A percentile compares a stretch with the other conserved stretches of the same genome.
These are phyloP conservation scores for Desoria tigrina DNA, from an alignment of 2,888 invertebrate species.

Conservation along the genomic window DNA sequence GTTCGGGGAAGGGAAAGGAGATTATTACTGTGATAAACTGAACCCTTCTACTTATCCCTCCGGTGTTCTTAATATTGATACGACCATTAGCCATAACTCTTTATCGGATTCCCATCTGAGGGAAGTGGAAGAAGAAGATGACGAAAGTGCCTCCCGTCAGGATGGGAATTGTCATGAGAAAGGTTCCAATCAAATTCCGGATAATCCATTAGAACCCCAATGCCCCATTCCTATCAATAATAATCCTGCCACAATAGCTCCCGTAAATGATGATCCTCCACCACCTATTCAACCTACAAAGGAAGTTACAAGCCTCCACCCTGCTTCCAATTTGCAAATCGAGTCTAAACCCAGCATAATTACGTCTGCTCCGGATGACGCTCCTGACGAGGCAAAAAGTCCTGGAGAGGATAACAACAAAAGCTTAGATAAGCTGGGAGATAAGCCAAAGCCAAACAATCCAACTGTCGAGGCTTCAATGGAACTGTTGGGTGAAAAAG, in stretches of 20 bases:
- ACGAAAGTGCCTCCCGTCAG: neutral
- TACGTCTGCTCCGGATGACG: constrained; percentile 24
- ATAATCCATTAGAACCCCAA: constrained; percentile 9
- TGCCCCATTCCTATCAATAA: constrained; percentile 13
- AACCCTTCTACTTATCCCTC: constrained; percentile 15
- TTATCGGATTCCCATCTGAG: constrained; percentile 13
- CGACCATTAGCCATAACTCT: constrained; percentile 17
- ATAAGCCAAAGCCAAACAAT: constrained; percentile 4
- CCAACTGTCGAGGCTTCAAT: neutral
- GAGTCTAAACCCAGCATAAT: constrained; percentile 15
- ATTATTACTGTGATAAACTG: neutral
- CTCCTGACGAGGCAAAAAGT: constrained; percentile 31
- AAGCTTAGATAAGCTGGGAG: constrained; percentile 23
- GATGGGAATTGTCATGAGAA: neutral
- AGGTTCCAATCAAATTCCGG: neutral
- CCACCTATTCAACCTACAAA: neutral
- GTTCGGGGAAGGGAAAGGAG: neutral
- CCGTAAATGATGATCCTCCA: constrained; percentile 2
- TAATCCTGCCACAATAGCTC: neutral
- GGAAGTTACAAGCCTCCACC: constrained; percentile 30
- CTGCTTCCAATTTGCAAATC: constrained; percentile 18
- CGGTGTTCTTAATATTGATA: constrained; percentile 7
- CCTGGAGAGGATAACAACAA: constrained; percentile 37
- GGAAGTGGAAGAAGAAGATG: constrained; percentile 10
- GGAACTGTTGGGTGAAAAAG: neutral